Conservation (phyloP, 2,888 invertebrate genomes). For the Sphaerophoria rueppellii region DNA sequence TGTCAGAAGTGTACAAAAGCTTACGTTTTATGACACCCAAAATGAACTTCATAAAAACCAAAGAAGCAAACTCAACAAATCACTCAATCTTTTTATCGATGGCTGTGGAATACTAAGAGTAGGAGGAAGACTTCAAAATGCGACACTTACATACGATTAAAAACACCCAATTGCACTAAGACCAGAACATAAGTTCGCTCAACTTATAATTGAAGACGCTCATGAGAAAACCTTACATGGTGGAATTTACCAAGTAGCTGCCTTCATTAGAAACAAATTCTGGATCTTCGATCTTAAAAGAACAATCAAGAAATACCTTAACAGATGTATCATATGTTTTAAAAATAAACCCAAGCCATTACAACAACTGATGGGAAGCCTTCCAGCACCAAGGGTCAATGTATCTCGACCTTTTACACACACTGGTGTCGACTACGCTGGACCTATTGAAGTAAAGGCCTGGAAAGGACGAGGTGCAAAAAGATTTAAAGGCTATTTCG, state of each 20-base stretch:
- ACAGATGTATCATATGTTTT: slow-evolving; percentile 11
- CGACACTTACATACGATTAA: slow-evolving; percentile 5
- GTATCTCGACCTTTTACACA: slow-evolving; percentile 1
- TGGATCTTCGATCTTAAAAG: slow-evolving; percentile 7
- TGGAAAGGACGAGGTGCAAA: slow-evolving; percentile 61
- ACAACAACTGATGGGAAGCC: slow-evolving; percentile 16
- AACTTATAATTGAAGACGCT: slow-evolving; percentile 1
- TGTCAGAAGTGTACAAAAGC: too few species aligned
- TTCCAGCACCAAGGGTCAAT: not conserved
- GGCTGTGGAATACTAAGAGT: slow-evolving; percentile 3
- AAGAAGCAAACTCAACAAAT: not conserved
- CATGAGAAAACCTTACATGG: not conserved
- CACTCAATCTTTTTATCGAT: slow-evolving; percentile 31
- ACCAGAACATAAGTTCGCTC: slow-evolving; percentile 1
- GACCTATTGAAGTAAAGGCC: slow-evolving; percentile 11
- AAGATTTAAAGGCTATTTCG: slow-evolving; percentile 74
- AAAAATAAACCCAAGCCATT: slow-evolving; percentile 4
- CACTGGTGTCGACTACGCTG: slow-evolving; percentile 33
- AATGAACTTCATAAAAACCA: not conserved
- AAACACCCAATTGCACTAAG: slow-evolving; percentile 2
- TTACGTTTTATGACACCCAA: not conserved
- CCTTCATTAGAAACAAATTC: not conserved
- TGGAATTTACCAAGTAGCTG: slow-evolving; percentile 1
- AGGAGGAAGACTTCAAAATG: slow-evolving; percentile 30
- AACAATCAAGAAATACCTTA: not conserved